Evolutionary conservation across 2,113 vertebrate genomes (phyloP).

Genomic region (Ctenomys sociabilis): DNA sequence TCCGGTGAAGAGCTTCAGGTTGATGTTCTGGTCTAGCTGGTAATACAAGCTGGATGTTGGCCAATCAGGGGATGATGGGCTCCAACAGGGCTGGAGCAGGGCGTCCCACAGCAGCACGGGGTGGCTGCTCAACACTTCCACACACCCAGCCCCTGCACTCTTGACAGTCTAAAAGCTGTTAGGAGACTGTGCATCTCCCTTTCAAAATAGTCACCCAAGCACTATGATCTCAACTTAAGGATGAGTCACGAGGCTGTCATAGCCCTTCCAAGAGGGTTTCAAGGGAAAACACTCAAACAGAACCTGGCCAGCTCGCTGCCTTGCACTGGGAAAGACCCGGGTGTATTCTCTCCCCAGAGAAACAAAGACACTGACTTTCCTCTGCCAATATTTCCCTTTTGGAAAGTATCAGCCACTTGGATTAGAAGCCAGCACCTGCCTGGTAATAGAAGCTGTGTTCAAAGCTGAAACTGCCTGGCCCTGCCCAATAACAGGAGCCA

Average conservation of each 20-base stretch:
- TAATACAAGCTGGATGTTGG: background rate
- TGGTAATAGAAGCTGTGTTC: too few species aligned
- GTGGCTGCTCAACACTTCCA: background rate
- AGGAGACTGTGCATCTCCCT: background rate
- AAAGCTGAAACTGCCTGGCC: background rate
- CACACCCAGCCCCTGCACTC: background rate
- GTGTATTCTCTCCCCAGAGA: background rate
- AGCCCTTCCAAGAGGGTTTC: background rate
- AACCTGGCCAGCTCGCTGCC: background rate
- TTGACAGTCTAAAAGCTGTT: background rate
- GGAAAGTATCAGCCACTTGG: background rate
- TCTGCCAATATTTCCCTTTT: conserved; percentile 18
- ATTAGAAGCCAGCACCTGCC: background rate
- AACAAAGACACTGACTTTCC: background rate
- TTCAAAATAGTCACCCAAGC: background rate
- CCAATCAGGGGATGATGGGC: background rate
- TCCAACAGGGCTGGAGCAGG: too few species aligned
- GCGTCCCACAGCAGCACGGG: background rate
- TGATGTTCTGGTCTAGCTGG: background rate
- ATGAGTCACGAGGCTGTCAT: background rate
- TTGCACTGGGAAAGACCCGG: conserved; percentile 3
- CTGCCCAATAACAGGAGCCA: background rate
- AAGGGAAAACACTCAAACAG: background rate
- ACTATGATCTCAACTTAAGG: background rate
- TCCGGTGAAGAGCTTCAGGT: background rate